These are phyloP conservation scores for Scrobipalpa atriplicella DNA, from an alignment of 2,888 invertebrate species.

Conservation along the genomic window DNA sequence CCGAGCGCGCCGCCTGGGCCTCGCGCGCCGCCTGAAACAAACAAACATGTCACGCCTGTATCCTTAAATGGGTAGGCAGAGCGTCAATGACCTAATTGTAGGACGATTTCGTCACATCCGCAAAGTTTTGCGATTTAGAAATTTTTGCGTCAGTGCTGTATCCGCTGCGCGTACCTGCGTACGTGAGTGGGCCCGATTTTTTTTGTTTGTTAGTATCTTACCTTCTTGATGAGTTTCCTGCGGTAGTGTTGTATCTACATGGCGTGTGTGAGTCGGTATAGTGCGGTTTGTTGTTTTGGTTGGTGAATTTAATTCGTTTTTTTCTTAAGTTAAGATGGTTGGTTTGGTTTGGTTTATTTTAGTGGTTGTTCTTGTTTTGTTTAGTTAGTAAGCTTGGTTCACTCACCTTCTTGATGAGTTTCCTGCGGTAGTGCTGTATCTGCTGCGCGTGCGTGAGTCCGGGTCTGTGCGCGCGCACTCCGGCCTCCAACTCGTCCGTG, in stretches of 20 bases:
- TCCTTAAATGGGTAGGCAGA: no score
- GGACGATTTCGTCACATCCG: no score
- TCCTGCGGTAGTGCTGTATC: slow-evolving; percentile 94
- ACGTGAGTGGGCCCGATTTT: slow-evolving; percentile 95
- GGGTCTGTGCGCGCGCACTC: slow-evolving; percentile 87
- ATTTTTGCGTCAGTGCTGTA: background rate
- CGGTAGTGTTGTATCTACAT: slow-evolving; percentile 88
- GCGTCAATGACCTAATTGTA: no score
- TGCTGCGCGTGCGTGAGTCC: slow-evolving; percentile 91
- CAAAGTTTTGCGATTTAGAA: background rate
- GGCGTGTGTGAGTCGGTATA: background rate
- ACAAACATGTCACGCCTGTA: background rate
- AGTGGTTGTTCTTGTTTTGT: no score
- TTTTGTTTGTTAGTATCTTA: slow-evolving; percentile 84
- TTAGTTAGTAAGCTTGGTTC: no score
- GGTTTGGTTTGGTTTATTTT: no score
- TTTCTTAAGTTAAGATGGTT: no score
- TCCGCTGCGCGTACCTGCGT: no score
- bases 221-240: slow-evolving; percentile 93
- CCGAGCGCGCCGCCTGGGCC: slow-evolving; percentile 56
- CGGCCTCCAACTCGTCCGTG: slow-evolving; percentile 97
- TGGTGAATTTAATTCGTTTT: no score
- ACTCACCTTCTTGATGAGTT: slow-evolving; percentile 93
- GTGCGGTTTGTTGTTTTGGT: background rate
- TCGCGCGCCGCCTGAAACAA: slow-evolving; percentile 60